phyloP scores from a whole-genome alignment of 2,888 invertebrate species.

The Opisthograptis luteolata region DNA sequence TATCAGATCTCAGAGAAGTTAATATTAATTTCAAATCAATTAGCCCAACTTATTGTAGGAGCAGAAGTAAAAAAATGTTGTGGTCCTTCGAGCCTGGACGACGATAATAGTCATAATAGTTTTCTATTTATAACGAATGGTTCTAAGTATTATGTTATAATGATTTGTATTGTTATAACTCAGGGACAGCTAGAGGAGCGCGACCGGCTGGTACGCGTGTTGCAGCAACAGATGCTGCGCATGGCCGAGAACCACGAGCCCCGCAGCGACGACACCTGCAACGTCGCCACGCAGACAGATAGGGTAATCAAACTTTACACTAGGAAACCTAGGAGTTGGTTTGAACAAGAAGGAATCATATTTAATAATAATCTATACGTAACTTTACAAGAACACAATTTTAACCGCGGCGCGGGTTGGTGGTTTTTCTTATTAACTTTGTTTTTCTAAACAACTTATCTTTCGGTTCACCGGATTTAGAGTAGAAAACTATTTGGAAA shows the following conservation, averaged over 20 bases:
- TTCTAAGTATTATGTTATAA: too few species aligned
- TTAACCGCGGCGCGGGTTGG: not conserved
- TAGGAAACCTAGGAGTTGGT: not conserved
- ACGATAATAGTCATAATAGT: too few species aligned
- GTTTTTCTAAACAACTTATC: too few species aligned
- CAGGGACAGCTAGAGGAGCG: constrained; percentile 94
- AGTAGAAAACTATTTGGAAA: too few species aligned
- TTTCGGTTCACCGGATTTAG: too few species aligned
- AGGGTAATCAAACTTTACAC: constrained; percentile 80
- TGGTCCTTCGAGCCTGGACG: not conserved
- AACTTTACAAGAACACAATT: too few species aligned
- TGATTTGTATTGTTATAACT: constrained; percentile 22
- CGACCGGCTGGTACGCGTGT: constrained; percentile 91
- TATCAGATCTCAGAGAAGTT: too few species aligned
- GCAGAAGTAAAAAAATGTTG: not conserved
- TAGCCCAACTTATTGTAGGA: not conserved
- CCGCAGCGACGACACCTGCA: constrained; percentile 86
- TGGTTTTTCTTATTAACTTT: not conserved
- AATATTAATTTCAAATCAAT: too few species aligned
- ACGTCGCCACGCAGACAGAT: constrained; percentile 94
- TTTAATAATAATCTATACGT: too few species aligned
- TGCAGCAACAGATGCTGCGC: constrained; percentile 90
- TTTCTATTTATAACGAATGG: too few species aligned
- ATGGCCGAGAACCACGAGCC: constrained; percentile 78
- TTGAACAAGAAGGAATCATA: too few species aligned